Percentiles rank a stretch among this genome's conserved stretches.
Evolutionary conservation across 1,140 invertebrate genomes (phyloP).

Genomic region (Whitmania pigra): DNA sequence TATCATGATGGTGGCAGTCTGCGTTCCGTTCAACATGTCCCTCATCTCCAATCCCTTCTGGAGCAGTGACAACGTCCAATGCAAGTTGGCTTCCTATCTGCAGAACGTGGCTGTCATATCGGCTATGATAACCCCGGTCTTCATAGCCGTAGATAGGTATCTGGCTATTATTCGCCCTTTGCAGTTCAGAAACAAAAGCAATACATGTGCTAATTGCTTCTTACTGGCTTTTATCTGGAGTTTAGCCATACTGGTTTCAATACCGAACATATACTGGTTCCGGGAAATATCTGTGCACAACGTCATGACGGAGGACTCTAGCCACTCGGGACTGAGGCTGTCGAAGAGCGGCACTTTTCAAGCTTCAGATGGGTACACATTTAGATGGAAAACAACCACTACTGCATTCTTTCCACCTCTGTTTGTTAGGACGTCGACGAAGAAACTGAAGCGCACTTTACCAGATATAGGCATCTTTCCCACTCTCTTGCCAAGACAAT

Average conservation of each 20-base stretch:
- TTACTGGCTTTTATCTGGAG: neutral
- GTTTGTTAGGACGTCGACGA: neutral
- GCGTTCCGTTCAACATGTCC: slow-evolving; percentile 3
- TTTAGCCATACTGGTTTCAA: neutral
- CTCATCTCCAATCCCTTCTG: neutral
- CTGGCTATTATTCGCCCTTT: neutral
- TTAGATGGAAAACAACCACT: no score
- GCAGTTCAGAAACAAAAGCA: neutral
- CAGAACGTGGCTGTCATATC: neutral
- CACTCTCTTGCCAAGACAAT: neutral
- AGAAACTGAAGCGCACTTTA: neutral
- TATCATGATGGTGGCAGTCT: neutral
- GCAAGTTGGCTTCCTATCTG: neutral
- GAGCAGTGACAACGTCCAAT: neutral
- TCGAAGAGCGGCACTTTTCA: no score
- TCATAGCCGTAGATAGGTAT: neutral
- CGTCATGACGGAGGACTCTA: neutral
- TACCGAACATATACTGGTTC: neutral
- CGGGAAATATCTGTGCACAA: neutral
- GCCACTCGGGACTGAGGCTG: no score
- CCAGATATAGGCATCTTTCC: neutral
- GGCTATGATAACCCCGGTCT: neutral
- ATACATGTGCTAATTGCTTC: neutral
- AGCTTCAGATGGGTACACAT: no score
- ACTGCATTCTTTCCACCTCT: no score